Evolutionary conservation across 2,888 invertebrate species (phyloP), one percentile per base, ranked within the genome.

Genomic region (Thymelicus sylvestris): DNA sequence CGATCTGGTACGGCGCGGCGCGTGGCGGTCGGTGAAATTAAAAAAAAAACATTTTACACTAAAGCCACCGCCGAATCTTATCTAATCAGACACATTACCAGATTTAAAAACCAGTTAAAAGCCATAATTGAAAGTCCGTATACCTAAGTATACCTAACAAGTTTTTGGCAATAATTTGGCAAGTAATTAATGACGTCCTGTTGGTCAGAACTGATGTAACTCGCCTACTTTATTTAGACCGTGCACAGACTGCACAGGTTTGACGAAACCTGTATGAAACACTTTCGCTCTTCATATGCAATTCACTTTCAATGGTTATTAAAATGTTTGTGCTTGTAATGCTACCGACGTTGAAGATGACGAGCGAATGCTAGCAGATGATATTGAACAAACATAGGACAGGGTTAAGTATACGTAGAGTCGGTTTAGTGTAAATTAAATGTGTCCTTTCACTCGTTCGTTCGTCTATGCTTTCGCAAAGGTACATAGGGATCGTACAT

Each of bases 111-210:
- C 55, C 55, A 24, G 55, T 55, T 12, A 24, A 55, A 55, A 24
- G 12, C 55, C 12, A 24, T 24, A 55, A 55, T 24, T 55, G 55
- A 55, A 55, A 55, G 55, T 55, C 1, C 10, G 24, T 24, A 24
- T n/a, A 47, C 3, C 1, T 24, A 2, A 24, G 1, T 24, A 24
- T 24, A 3, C 3, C 1, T 31, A 66, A 66, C 31, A 31, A 66
- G 47, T 67, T 67, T 67, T 24, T 39, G 60, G 19, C 60, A 19
- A 67, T 67, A 48, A 67, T 60, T 67, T 67, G 67, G 60, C 60
- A 59, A 67, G 12, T 48, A 60, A 67, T 67, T 67, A 39, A 60
- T 50, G 39, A 38, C 47, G 66, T 67, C 60, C 60, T 66, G 66
- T 66, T 65, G 44, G 24, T 38, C 57, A 1, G 41, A 44, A 13